Percentiles rank a stretch among this genome's conserved stretches.
phyloP scores from a whole-genome alignment of 1,140 invertebrate species.

The Ips typographus region DNA sequence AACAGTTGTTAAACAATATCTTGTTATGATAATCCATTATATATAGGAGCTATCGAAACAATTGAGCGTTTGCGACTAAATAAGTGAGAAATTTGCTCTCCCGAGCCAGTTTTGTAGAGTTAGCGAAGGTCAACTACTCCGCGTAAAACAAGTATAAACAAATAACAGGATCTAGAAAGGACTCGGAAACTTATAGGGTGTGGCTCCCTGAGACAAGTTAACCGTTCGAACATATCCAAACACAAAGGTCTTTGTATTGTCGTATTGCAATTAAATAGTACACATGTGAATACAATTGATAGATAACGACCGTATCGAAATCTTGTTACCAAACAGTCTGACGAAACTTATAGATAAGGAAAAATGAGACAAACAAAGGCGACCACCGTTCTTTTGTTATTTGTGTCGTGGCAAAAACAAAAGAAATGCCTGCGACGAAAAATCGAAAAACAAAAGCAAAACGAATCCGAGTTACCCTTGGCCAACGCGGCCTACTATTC shows the following conservation, averaged over 20 bases:
- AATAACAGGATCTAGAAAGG: too few relatives aligned
- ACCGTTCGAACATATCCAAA: too few relatives aligned
- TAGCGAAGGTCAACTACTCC: too few relatives aligned
- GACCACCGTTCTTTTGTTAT: neutral
- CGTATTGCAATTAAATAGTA: too few relatives aligned
- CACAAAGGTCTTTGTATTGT: too few relatives aligned
- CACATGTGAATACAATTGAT: too few relatives aligned
- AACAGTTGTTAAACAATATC: constrained; percentile 6
- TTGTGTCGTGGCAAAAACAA: constrained; percentile 1
- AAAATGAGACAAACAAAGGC: neutral
- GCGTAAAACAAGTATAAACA: too few relatives aligned
- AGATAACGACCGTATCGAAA: too few relatives aligned
- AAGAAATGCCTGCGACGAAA: neutral
- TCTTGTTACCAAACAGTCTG: constrained; percentile 12
- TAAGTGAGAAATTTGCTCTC: neutral
- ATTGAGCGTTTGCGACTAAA: neutral
- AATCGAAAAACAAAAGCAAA: constrained; percentile 28
- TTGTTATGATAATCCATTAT: constrained; percentile 1
- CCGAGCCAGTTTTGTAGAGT: neutral
- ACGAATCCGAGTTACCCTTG: constrained; percentile 36
- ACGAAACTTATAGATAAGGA: constrained; percentile 9
- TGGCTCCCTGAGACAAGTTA: too few relatives aligned
- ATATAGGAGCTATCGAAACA: neutral
- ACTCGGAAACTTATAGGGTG: too few relatives aligned
- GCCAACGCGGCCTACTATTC: constrained; percentile 38